These are phyloP conservation scores for Vespertilio murinus DNA, from an alignment of 2,797 vertebrate species.

Conservation along the genomic window DNA sequence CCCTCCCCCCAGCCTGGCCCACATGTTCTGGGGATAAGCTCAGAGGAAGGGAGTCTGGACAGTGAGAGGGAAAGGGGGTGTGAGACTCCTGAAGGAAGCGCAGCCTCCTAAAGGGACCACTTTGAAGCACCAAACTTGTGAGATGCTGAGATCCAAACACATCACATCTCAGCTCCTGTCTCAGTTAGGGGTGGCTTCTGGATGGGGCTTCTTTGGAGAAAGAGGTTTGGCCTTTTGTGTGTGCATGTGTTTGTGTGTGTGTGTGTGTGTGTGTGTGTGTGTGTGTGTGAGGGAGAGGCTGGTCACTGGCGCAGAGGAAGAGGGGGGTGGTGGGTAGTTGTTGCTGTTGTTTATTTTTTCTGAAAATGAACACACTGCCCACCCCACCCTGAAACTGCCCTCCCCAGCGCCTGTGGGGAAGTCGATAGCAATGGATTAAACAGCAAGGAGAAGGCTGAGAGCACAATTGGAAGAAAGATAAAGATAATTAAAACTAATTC, in stretches of 20 bases:
- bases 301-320: neutral
- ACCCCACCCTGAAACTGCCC: neutral
- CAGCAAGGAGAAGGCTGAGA: constrained; percentile 56
- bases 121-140: neutral
- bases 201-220: neutral
- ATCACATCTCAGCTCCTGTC: neutral
- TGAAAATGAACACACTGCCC: neutral
- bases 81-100: neutral
- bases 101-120: neutral
- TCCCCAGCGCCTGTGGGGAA: constrained; percentile 14
- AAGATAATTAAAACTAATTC: constrained; percentile 82
- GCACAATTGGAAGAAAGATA: constrained; percentile 79
- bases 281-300: neutral
- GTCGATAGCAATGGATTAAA: constrained; percentile 77
- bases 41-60: neutral
- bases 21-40: neutral
- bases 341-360: constrained; percentile 47
- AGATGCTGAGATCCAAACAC: neutral
- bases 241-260: neutral
- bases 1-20: no score
- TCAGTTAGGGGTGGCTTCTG: neutral
- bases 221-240: neutral
- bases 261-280: neutral
- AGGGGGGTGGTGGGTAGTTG: neutral
- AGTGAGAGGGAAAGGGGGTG: neutral